These are phyloP conservation scores for Dolichallabes microphthalmus DNA, from an alignment of 2,113 vertebrate species.

Conservation along the genomic window DNA sequence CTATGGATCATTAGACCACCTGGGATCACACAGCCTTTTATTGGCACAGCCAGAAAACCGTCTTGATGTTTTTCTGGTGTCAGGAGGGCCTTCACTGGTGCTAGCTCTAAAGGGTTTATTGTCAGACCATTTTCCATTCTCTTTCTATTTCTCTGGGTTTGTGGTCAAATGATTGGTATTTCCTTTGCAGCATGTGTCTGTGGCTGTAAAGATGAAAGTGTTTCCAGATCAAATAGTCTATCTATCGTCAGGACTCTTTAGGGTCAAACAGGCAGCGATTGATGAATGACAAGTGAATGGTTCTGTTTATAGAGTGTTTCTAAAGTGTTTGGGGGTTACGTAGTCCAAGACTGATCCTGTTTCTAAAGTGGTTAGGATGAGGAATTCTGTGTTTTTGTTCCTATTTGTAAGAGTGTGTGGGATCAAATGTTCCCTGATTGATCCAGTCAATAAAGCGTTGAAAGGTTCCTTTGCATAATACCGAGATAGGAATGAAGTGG, in stretches of 20 bases:
- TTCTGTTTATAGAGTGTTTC: background rate
- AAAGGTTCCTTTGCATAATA: background rate
- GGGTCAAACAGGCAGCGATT: background rate
- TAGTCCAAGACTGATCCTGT: background rate
- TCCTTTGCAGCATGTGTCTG: background rate
- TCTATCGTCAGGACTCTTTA: background rate
- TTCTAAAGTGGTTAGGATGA: background rate
- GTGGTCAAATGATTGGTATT: background rate
- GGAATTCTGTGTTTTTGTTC: background rate
- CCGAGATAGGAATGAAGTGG: background rate
- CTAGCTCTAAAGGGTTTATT: background rate
- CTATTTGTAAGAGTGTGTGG: background rate
- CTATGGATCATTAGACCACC: background rate
- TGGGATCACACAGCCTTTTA: background rate
- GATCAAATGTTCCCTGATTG: background rate
- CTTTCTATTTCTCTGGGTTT: background rate
- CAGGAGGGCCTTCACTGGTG: background rate
- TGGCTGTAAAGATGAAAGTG: background rate
- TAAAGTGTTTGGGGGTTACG: background rate
- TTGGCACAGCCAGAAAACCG: background rate
- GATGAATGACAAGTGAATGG: background rate
- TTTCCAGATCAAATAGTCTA: background rate
- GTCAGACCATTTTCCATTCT: background rate
- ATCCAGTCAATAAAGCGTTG: background rate
- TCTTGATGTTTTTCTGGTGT: background rate